Percentiles rank a stretch among this genome's conserved stretches.
These are phyloP conservation scores for Esox lucius DNA, from an alignment of 2,797 vertebrate genomes.

Conservation along the genomic window DNA sequence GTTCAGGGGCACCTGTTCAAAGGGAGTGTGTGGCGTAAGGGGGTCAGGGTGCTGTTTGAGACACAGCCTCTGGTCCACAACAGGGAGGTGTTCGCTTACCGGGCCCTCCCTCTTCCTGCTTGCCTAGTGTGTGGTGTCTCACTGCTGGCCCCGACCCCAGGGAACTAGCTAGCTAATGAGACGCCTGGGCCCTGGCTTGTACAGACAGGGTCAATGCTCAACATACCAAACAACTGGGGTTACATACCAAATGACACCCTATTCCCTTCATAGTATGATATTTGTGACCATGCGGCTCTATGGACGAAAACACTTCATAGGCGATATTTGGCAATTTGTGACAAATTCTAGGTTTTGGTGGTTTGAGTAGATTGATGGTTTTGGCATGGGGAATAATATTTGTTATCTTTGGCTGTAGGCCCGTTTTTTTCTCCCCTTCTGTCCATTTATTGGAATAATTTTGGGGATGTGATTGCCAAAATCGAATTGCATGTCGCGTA, in stretches of 20 bases:
- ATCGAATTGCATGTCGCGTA: neutral
- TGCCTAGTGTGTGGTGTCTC: conserved; percentile 22
- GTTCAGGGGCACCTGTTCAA: too few species aligned
- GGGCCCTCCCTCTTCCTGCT: conserved; percentile 22
- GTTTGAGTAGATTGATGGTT: neutral
- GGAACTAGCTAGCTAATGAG: conserved; percentile 46
- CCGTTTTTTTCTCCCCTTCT: neutral
- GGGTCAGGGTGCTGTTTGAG: neutral
- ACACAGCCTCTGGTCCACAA: conserved; percentile 35
- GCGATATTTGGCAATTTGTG: neutral
- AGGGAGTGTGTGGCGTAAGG: neutral
- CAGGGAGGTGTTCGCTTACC: conserved; percentile 31
- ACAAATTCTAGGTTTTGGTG: neutral
- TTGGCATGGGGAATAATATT: neutral
- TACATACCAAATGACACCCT: too few species aligned
- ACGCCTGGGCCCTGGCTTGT: conserved; percentile 45
- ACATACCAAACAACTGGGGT: conserved; percentile 6
- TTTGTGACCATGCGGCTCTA: neutral
- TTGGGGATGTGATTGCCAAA: conserved; percentile 23
- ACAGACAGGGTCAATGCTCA: conserved; percentile 42
- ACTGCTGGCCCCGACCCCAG: conserved; percentile 38
- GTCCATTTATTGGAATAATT: neutral
- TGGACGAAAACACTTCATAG: too few species aligned
- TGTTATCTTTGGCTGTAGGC: conserved; percentile 10
- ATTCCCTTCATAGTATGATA: neutral